Conservation (phyloP, 2,113 vertebrate genomes). For the Ciconia boyciana region DNA sequence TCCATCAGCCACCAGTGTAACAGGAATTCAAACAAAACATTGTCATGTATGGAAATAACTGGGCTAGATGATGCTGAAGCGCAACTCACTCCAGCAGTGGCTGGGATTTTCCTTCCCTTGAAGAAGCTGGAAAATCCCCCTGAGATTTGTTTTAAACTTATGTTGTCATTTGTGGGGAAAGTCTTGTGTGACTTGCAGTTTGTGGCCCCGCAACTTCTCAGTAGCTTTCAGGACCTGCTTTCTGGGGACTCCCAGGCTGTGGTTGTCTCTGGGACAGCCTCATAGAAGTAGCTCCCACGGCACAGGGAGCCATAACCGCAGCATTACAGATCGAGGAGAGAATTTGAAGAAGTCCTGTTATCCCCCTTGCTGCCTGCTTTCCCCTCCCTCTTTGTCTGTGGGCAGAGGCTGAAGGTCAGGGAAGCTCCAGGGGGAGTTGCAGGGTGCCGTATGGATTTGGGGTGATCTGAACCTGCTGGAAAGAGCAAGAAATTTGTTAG, state of each 20-base stretch:
- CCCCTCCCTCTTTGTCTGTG: not conserved
- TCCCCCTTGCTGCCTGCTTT: not conserved
- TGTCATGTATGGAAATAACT: not conserved
- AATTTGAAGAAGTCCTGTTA: not conserved
- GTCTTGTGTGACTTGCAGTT: not conserved
- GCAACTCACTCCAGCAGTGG: not conserved
- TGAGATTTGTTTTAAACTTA: not conserved
- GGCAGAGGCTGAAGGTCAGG: not conserved
- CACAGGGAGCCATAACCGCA: not conserved
- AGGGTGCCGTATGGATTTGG: not conserved
- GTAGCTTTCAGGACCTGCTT: not conserved
- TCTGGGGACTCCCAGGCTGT: not conserved
- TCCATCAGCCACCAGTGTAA: not conserved
- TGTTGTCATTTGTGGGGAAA: not conserved
- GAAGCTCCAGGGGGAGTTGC: not conserved
- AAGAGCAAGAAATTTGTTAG: not conserved
- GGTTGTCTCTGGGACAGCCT: not conserved
- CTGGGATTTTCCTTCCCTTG: not conserved
- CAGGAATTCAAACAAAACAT: not conserved
- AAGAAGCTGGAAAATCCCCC: not conserved
- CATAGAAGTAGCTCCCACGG: fast-evolving
- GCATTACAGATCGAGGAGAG: not conserved
- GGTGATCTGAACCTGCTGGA: not conserved
- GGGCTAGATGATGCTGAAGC: not conserved
- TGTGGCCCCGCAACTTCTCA: not conserved